phyloP scores from a whole-genome alignment of 2,113 vertebrate species.

The Todiramphus chloris region DNA sequence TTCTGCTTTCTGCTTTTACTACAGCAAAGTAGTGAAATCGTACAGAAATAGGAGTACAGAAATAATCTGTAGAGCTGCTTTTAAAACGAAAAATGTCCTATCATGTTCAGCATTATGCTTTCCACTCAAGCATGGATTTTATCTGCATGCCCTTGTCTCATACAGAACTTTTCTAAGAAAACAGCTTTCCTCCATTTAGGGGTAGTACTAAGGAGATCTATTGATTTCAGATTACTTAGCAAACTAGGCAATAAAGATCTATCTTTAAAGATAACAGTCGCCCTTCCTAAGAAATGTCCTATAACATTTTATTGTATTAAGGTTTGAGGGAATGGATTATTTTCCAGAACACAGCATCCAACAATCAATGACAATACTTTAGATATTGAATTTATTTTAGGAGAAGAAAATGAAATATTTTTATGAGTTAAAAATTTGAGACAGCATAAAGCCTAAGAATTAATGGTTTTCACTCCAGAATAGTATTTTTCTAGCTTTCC shows the following conservation, averaged over 20 bases:
- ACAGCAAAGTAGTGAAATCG: neutral
- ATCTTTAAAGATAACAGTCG: neutral
- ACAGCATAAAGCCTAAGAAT: neutral
- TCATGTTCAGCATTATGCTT: neutral
- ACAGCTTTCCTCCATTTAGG: neutral
- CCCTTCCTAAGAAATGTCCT: neutral
- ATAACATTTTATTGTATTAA: neutral
- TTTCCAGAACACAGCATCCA: neutral
- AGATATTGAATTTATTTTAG: neutral
- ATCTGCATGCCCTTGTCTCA: neutral
- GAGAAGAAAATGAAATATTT: neutral
- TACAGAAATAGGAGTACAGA: neutral
- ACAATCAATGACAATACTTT: neutral
- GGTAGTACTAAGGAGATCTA: neutral
- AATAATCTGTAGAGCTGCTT: neutral
- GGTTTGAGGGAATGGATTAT: neutral
- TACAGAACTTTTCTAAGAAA: neutral
- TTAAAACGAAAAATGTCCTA: neutral
- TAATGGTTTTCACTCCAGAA: neutral
- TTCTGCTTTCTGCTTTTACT: neutral
- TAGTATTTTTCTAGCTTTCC: neutral
- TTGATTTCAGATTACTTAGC: neutral
- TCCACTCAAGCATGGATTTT: neutral
- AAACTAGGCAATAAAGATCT: neutral
- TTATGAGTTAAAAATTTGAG: neutral